These are phyloP conservation scores for Chitala chitala DNA, from an alignment of 2,113 vertebrate genomes.

Conservation along the genomic window DNA sequence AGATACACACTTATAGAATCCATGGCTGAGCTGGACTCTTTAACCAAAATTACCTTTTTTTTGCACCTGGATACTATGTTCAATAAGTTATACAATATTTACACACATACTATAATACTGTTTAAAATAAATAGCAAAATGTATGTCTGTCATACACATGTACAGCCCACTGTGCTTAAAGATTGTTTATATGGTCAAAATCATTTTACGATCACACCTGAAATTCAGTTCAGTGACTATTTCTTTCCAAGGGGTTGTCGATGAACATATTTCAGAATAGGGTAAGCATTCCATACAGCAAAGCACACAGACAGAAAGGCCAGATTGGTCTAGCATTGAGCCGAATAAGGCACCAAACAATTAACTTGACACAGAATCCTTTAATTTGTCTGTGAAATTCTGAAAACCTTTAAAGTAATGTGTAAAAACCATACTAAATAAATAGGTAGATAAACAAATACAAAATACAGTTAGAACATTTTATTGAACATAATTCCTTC, in stretches of 20 bases:
- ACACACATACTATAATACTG: slow-evolving; percentile 4
- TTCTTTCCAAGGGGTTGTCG: background rate
- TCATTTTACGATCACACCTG: background rate
- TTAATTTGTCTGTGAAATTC: background rate
- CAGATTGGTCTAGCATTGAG: slow-evolving; percentile 5
- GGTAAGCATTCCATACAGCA: background rate
- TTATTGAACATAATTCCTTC: slow-evolving; percentile 69
- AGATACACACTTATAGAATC: background rate
- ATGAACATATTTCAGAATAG: background rate
- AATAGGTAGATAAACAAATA: slow-evolving; percentile 28
- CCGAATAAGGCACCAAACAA: slow-evolving; percentile 24
- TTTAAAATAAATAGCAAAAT: background rate
- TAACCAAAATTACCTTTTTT: background rate
- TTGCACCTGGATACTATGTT: slow-evolving; percentile 14
- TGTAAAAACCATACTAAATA: slow-evolving; percentile 21
- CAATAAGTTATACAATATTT: slow-evolving; percentile 20
- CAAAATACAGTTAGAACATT: slow-evolving; percentile 68
- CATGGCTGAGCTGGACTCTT: slow-evolving; percentile 1
- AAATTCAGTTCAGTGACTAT: background rate
- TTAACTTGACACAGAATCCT: background rate
- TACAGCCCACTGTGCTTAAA: background rate
- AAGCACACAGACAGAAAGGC: background rate
- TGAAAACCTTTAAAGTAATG: background rate
- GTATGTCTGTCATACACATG: background rate
- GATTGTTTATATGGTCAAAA: background rate